A percentile compares a stretch with the other conserved stretches of the same genome.
Evolutionary conservation across 1,140 invertebrate genomes (phyloP).

Genomic region (Yoshiicerus persimilis): DNA sequence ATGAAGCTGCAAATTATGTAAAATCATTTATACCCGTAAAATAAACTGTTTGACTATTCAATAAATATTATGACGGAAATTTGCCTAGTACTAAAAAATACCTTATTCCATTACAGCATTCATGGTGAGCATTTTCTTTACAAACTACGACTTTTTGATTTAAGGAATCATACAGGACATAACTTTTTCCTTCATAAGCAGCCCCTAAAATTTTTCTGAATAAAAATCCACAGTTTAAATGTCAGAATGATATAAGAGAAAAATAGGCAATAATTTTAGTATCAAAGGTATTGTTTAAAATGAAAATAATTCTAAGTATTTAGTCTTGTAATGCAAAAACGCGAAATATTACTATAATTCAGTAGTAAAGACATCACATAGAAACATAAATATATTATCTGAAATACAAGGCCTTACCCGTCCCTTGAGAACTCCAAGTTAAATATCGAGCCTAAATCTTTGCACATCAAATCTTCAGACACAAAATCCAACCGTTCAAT

Average conservation of each 20-base stretch:
- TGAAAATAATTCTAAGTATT: background rate
- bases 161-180: background rate
- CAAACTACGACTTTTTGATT: background rate
- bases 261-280: too few species aligned
- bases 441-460: background rate
- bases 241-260: background rate
- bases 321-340: background rate
- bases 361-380: background rate
- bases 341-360: background rate
- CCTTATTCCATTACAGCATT: background rate
- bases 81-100: background rate
- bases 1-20: background rate
- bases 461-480: background rate
- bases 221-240: too few species aligned
- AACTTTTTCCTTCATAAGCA: background rate
- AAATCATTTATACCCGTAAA: background rate
- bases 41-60: too few species aligned
- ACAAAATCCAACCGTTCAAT: background rate
- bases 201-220: background rate
- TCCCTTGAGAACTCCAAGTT: background rate
- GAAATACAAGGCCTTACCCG: background rate
- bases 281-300: background rate
- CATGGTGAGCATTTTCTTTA: background rate
- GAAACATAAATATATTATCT: background rate
- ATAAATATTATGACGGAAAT: background rate